A percentile compares a stretch with the other conserved stretches of the same genome.
phyloP scores from a whole-genome alignment of 2,888 invertebrate species.

The Steinernema carpocapsae region DNA sequence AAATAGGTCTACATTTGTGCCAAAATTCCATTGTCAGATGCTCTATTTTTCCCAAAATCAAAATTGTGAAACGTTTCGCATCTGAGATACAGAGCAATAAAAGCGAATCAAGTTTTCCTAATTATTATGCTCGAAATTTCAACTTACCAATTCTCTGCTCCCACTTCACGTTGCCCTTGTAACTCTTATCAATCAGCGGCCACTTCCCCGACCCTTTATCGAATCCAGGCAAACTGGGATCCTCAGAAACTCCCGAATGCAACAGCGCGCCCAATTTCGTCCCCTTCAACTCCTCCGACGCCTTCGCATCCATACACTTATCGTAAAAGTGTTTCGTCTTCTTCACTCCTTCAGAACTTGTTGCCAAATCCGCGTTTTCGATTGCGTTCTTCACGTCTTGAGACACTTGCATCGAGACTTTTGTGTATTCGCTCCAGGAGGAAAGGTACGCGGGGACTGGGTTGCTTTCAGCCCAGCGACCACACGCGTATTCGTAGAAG shows the following conservation, averaged over 20 bases:
- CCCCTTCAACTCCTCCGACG: conserved; percentile 37
- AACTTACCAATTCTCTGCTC: conserved; percentile 9
- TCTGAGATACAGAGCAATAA: too few species aligned
- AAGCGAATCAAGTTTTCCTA: too few species aligned
- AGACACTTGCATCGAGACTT: conserved; percentile 34
- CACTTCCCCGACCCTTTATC: conserved; percentile 36
- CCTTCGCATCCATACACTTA: conserved; percentile 35
- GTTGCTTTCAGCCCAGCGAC: conserved; percentile 37
- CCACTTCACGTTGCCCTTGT: background rate
- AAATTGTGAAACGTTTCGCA: too few species aligned
- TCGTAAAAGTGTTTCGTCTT: conserved; percentile 43
- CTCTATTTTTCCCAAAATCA: too few species aligned
- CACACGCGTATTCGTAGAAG: conserved; percentile 44
- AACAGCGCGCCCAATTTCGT: conserved; percentile 36
- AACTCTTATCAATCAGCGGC: conserved; percentile 41
- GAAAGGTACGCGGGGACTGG: conserved; percentile 22
- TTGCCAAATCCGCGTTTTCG: conserved; percentile 34
- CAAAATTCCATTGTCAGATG: too few species aligned
- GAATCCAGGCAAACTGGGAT: conserved; percentile 34
- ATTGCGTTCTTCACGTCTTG: conserved; percentile 36
- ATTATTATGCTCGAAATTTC: too few species aligned
- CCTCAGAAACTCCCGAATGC: conserved; percentile 38
- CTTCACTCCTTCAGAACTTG: conserved; percentile 40
- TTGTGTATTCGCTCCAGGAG: conserved; percentile 35
- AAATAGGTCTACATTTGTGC: too few species aligned